Base-by-base conservation (phyloP, 2,113 vertebrate genomes). In the Verasper variegatus region DNA sequence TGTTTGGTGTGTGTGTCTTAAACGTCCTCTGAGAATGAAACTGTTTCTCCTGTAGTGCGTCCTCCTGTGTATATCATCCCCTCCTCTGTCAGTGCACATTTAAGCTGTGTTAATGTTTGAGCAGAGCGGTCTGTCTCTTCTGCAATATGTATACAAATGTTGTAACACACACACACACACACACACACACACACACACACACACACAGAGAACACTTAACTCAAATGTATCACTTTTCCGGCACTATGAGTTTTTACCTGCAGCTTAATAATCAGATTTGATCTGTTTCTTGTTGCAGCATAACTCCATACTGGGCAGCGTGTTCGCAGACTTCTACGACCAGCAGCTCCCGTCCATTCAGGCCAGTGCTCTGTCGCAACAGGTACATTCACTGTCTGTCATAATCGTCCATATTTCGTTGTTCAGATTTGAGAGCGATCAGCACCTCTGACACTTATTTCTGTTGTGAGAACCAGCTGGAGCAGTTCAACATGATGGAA, bases 401-500 rank as follows among this genome's bases (percentile, higher is more conserved):
- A 63, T 21, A 58, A 7, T 20, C 7, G 47, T 65, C 15, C n/a
- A 49, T 18, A 18, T 42, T 13, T 42, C 2, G 40, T 42, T 42
- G 10, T 1, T 18, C 9, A 6, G 20, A 42, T 42, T 21, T 57
- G 31, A 35, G 60, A 52, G 63, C 31, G 51, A 18, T 68, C n/a
- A 7, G 3, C n/a, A 13, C 3, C n/a, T 68, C 1, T 81, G 9
- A 62, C 54, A 20, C 58, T 10, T 76, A 51, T 83, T 3, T 86
- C 26, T 74, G 45, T 52, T 81, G 42, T 75, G 26, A 42, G 73
- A 31, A 18, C 24, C 93, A 98, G 97, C 93, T 98, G 76, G 97
- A 97, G 88, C 96, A 98, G 91, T 98, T 98, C 93, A 98, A 97
- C 77, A 98, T 97, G 96, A 93, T 98, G 3, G 97, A 99, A 86